Evolutionary conservation across 1,140 invertebrate species (phyloP).

Genomic region (Conopomorpha cramerella): DNA sequence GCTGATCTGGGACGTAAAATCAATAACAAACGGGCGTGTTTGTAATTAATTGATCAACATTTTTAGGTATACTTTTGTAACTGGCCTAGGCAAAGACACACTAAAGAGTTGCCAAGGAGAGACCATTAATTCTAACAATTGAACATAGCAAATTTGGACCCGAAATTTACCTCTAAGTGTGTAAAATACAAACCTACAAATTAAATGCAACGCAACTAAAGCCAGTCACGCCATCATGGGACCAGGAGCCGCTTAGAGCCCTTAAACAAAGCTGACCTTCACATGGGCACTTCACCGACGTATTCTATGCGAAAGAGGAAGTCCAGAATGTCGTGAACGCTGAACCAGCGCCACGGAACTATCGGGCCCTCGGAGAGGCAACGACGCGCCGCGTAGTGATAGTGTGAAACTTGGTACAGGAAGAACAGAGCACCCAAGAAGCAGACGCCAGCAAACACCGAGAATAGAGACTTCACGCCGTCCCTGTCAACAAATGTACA

Average conservation of each 20-base stretch:
- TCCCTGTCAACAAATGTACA: conserved; percentile 33
- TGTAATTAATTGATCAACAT: too few species aligned
- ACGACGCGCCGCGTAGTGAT: conserved; percentile 4
- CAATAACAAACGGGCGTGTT: too few species aligned
- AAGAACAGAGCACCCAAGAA: conserved; percentile 23
- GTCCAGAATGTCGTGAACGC: conserved; percentile 33
- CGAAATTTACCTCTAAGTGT: too few species aligned
- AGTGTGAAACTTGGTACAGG: conserved; percentile 20
- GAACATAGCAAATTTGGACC: too few species aligned
- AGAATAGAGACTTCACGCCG: conserved; percentile 33
- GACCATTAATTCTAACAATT: too few species aligned
- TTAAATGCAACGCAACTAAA: conserved; percentile 1
- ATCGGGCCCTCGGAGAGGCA: conserved; percentile 12
- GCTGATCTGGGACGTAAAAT: too few species aligned
- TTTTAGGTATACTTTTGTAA: too few species aligned
- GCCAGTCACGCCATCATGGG: neutral
- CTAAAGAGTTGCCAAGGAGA: too few species aligned
- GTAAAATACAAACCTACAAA: conserved; percentile 1
- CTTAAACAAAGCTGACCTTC: conserved; percentile 2
- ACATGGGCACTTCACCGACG: conserved; percentile 40
- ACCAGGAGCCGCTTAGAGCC: neutral
- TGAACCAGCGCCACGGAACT: conserved; percentile 31
- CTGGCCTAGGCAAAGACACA: too few species aligned
- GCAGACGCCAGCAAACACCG: conserved; percentile 35
- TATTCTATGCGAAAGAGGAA: conserved; percentile 34